Percentiles rank a stretch among this genome's conserved stretches.
These are phyloP conservation scores for Ricordea florida DNA, from an alignment of 92 coral and sea anemone species.

Conservation along the genomic window DNA sequence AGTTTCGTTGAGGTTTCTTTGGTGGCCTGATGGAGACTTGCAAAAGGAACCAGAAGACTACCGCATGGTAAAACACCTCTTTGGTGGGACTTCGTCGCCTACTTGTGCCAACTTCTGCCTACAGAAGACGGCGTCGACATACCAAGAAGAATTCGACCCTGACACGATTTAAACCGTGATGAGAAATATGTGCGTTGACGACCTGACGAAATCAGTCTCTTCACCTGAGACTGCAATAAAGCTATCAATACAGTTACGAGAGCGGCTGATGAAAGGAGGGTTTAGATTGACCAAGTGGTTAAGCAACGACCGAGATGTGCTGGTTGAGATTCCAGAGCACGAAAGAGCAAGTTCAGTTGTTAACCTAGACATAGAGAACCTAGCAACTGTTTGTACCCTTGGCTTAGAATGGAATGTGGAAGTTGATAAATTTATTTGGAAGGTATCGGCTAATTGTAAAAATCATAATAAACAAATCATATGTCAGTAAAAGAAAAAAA, in stretches of 20 bases:
- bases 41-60: too few relatives aligned
- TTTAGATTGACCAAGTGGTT: slow-evolving; percentile 25
- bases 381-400: slow-evolving; percentile 1
- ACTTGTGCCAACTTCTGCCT: too few relatives aligned
- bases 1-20: too few relatives aligned
- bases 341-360: too few relatives aligned
- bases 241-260: slow-evolving; percentile 7
- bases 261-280: slow-evolving; percentile 18
- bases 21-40: too few relatives aligned
- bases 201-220: slow-evolving; percentile 23
- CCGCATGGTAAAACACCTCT: too few relatives aligned
- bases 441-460: background rate
- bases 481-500: too few relatives aligned
- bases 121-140: too few relatives aligned
- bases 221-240: background rate
- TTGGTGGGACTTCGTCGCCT: too few relatives aligned
- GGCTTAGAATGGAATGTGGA: background rate
- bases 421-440: background rate
- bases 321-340: slow-evolving; percentile 12
- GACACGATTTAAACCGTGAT: slow-evolving; percentile 8
- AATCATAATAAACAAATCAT: too few relatives aligned
- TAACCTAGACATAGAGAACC: too few relatives aligned
- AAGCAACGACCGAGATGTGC: slow-evolving; percentile 17
- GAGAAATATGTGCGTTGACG: slow-evolving; percentile 36
- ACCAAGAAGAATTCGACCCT: background rate